Base-by-base conservation (phyloP, 2,113 vertebrate species). In the Monopterus albus region DNA sequence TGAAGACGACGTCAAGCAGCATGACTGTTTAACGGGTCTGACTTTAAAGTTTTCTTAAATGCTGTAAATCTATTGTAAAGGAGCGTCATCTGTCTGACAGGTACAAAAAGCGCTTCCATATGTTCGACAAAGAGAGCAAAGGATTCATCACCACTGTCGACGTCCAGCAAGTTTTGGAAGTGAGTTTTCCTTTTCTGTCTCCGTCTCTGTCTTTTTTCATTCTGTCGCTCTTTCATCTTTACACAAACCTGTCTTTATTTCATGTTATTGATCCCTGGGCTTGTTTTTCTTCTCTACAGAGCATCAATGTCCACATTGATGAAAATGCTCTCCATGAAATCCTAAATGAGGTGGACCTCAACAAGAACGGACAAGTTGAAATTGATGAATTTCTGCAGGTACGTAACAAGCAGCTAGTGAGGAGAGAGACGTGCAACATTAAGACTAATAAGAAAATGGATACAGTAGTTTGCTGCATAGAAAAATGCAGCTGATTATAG, bases 341-440 rank as follows among this genome's bases (percentile, higher is more conserved):
- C 81, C 94, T 99, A 13, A 96, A 93, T 4, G 97, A 99, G 75
- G 97, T 99, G 56, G 97, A 99, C 75, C 93, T 99, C 61, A 99
- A 98, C 91, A 99, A 98, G 65, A 99, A 99, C 0, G 97, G 97
- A n/a, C 96, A 98, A 71, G 96, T 99, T 21, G 97, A 99, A 78
- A 93, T 98, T 50, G 92, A 95, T 43, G 96, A 98, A 84, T 99
- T 98, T 87, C 79, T 98, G 85, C 95, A 97, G 96, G 96, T 97
- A 42, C 5, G 77, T 5, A 15, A 43, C 55, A 25, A 7, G 7
- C 33, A 25, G 11, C 3, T n/a, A 18, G 39, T 6, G 39, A n/a
- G n/a, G n/a, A n/a, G n/a, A n/a, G n/a, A n/a, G n/a, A n/a, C n/a
- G n/a, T n/a, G n/a, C n/a, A n/a, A n/a, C n/a, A n/a, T n/a, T n/a